These are phyloP conservation scores for Papilio machaon DNA, from an alignment of 1,140 invertebrate genomes.

Conservation along the genomic window DNA sequence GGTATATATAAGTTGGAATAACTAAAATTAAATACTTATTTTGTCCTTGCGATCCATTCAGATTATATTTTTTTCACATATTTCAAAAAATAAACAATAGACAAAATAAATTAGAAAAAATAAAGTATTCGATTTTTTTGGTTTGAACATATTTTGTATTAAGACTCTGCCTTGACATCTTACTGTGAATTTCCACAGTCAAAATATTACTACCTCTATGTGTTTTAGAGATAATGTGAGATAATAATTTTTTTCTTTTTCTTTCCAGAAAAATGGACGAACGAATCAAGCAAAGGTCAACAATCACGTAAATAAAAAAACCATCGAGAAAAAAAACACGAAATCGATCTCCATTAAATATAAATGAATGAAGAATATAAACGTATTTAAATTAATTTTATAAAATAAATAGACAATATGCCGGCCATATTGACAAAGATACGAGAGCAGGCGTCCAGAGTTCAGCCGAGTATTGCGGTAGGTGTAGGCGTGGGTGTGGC, in stretches of 20 bases:
- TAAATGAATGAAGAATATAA: slow-evolving; percentile 34
- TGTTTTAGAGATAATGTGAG: too few species aligned
- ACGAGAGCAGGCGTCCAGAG: slow-evolving; percentile 72
- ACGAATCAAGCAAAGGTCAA: slow-evolving; percentile 30
- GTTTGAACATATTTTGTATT: too few species aligned
- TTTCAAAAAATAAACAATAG: too few species aligned
- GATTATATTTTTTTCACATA: too few species aligned
- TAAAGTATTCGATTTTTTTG: too few species aligned
- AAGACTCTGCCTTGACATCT: too few species aligned
- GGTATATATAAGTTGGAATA: too few species aligned
- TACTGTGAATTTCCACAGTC: too few species aligned
- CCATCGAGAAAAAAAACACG: not conserved
- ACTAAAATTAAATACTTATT: too few species aligned
- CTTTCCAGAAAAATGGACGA: slow-evolving; percentile 73
- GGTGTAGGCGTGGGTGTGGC: slow-evolving; percentile 81
- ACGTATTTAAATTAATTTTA: slow-evolving; percentile 10
- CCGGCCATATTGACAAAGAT: slow-evolving; percentile 76
- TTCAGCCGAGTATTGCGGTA: slow-evolving; percentile 82
- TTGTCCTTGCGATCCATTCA: too few species aligned
- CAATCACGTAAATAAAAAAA: slow-evolving; percentile 37
- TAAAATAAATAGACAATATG: slow-evolving; percentile 58
- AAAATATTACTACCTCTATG: too few species aligned
- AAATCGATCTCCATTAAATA: slow-evolving; percentile 25
- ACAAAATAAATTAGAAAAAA: too few species aligned
- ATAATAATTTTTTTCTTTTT: slow-evolving; percentile 36